Evolutionary conservation across 2,797 vertebrate species (phyloP).

Genomic region (Euphonia xanthogaster): DNA sequence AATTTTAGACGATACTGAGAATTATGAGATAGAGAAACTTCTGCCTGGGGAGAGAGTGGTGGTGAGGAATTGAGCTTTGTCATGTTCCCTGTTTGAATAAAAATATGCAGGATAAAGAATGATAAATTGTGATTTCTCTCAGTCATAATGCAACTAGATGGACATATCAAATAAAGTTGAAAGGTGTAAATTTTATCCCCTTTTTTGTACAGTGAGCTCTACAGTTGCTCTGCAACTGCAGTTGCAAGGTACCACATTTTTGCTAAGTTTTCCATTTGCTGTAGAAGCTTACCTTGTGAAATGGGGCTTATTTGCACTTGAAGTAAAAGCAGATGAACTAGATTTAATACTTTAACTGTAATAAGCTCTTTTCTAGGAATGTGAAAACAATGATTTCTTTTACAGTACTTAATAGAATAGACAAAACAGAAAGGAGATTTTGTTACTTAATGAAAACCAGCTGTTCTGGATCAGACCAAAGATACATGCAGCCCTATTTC

Average conservation of each 20-base stretch:
- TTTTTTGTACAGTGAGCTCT: background rate
- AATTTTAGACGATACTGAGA: background rate
- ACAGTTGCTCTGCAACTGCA: background rate
- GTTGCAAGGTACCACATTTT: background rate
- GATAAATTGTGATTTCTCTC: background rate
- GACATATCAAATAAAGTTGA: background rate
- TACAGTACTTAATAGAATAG: constrained; percentile 17
- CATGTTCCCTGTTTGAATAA: background rate
- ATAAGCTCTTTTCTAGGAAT: constrained; percentile 30
- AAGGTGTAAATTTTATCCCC: background rate
- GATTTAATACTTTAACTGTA: constrained; percentile 42
- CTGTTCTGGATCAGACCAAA: constrained; percentile 27
- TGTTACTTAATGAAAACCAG: constrained; percentile 37
- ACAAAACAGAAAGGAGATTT: constrained; percentile 42
- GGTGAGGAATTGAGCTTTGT: background rate
- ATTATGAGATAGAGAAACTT: background rate
- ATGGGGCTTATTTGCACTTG: background rate
- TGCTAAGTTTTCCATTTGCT: background rate
- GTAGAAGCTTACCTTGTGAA: constrained; percentile 7
- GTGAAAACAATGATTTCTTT: constrained; percentile 40
- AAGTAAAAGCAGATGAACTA: constrained; percentile 48
- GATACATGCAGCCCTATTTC: constrained; percentile 10
- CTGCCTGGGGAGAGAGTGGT: background rate
- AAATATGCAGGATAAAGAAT: background rate
- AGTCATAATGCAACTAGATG: background rate